These are phyloP conservation scores for Camelus bactrianus DNA, from an alignment of 2,113 vertebrate species.

Conservation along the genomic window DNA sequence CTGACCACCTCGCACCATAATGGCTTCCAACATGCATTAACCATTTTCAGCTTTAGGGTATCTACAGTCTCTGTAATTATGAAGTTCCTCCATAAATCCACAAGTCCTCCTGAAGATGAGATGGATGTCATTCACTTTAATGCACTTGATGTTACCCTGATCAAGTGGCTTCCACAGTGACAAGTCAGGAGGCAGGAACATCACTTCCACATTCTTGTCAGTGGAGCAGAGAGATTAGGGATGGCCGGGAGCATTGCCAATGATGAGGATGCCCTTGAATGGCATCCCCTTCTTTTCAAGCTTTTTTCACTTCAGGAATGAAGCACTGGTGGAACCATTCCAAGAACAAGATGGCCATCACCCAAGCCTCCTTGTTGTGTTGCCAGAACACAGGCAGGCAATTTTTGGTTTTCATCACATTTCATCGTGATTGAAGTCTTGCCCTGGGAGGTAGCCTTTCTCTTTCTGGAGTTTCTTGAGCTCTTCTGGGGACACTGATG, in stretches of 20 bases:
- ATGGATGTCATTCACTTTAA: neutral
- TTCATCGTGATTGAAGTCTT: neutral
- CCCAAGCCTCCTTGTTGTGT: neutral
- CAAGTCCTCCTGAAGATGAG: neutral
- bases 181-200: neutral
- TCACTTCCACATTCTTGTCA: neutral
- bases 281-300: neutral
- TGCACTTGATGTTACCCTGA: neutral
- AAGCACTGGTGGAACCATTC: neutral
- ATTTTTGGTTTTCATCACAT: neutral
- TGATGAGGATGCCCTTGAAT: neutral
- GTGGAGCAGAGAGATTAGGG: neutral
- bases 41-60: neutral
- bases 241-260: neutral
- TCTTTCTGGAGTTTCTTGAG: neutral
- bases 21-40: neutral
- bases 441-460: neutral
- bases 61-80: neutral
- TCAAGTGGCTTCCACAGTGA: neutral
- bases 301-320: neutral
- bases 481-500: neutral
- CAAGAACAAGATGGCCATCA: neutral
- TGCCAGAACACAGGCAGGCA: neutral
- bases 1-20: neutral
- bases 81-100: slow-evolving; percentile 4